phyloP scores from a whole-genome alignment of 2,797 vertebrate genomes.

The Paratrypauchen microcephalus region DNA sequence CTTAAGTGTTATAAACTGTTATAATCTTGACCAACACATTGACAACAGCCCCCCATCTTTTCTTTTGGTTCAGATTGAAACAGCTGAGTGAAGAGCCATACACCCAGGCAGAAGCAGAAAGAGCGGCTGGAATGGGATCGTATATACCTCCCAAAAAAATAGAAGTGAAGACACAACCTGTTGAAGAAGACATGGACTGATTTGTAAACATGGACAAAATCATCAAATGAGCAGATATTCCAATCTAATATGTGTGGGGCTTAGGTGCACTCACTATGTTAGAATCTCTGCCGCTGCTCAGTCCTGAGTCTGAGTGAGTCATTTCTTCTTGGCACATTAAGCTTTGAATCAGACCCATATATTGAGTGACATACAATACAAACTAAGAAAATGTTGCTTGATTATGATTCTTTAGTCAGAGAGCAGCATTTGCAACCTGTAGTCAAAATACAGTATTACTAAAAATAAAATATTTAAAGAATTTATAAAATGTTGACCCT shows the following conservation, averaged over 20 bases:
- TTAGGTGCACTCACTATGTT: not conserved
- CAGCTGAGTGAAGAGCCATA: slow-evolving; percentile 88
- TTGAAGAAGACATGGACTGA: slow-evolving; percentile 84
- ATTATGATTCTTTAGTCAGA: not conserved
- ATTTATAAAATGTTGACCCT: not conserved
- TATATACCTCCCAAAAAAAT: slow-evolving; percentile 83
- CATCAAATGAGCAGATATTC: slow-evolving; percentile 6
- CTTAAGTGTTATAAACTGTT: too few species aligned
- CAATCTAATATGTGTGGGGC: not conserved
- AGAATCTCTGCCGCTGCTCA: not conserved
- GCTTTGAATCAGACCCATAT: not conserved
- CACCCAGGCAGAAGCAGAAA: slow-evolving; percentile 91
- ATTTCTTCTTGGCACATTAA: not conserved
- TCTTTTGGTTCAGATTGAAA: slow-evolving; percentile 80
- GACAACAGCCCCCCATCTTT: not conserved
- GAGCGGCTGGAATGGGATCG: slow-evolving; percentile 95
- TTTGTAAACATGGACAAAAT: slow-evolving; percentile 20
- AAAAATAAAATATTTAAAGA: not conserved
- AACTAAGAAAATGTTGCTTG: not conserved
- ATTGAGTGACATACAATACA: not conserved
- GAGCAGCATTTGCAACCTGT: not conserved
- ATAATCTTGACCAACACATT: not conserved
- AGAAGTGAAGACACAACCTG: slow-evolving; percentile 85
- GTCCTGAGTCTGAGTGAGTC: not conserved
- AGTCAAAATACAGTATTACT: not conserved